Percentiles rank a stretch among this genome's conserved stretches.
These are phyloP conservation scores for Ophion ellenae DNA, from an alignment of 2,888 invertebrate species.

Conservation along the genomic window DNA sequence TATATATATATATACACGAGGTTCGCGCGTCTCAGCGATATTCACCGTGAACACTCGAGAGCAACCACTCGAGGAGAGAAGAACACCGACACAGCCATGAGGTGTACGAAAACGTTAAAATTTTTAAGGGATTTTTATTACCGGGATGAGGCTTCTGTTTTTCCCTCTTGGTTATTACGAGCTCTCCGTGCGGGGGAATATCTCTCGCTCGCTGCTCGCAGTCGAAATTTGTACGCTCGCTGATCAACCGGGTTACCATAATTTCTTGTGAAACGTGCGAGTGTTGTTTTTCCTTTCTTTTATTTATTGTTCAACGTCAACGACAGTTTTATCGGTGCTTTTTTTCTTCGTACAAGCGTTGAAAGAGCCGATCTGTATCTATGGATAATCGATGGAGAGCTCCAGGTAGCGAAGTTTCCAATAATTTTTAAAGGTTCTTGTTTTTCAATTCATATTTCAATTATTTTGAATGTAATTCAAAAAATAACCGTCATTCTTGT, in stretches of 20 bases:
- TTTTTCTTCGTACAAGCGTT: neutral
- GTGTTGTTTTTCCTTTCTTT: neutral
- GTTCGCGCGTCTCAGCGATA: conserved; percentile 36
- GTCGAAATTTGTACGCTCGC: conserved; percentile 59
- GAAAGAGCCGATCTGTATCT: neutral
- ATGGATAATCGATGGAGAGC: conserved; percentile 68
- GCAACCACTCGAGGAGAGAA: conserved; percentile 45
- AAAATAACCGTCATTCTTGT: no score
- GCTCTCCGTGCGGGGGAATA: conserved; percentile 13
- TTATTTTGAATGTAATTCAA: neutral
- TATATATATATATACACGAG: conserved; percentile 4
- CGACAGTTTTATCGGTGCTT: conserved; percentile 17
- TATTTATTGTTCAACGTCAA: neutral
- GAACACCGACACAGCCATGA: conserved; percentile 52
- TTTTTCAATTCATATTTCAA: neutral
- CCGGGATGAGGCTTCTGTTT: conserved; percentile 50
- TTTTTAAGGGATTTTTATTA: conserved; percentile 63
- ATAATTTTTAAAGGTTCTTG: neutral
- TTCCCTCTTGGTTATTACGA: conserved; percentile 19
- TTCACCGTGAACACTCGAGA: conserved; percentile 55
- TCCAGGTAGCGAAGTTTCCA: conserved; percentile 53
- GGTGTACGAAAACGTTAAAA: conserved; percentile 44
- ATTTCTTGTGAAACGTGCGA: neutral
- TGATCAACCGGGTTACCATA: conserved; percentile 43
- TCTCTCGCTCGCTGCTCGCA: conserved; percentile 35